Evolutionary conservation across 1,140 invertebrate genomes (phyloP).

Genomic region (Myzus persicae): DNA sequence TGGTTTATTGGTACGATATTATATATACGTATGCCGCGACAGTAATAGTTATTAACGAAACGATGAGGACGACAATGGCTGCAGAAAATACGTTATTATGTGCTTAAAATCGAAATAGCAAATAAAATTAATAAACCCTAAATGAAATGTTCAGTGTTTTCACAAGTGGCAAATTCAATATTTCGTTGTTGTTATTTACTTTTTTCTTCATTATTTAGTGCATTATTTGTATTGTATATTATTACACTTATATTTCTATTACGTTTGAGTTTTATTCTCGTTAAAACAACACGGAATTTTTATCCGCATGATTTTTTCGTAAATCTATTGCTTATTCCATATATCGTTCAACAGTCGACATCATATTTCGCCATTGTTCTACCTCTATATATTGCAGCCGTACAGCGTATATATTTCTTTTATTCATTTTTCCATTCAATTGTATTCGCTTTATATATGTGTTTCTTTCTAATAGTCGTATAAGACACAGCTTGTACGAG

Average conservation of each 20-base stretch:
- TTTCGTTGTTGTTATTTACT: not conserved
- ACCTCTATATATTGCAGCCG: not conserved
- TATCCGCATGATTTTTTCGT: not conserved
- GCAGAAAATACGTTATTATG: not conserved
- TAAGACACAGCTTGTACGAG: not conserved
- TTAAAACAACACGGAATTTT: not conserved
- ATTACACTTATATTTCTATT: not conserved
- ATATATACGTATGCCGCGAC: no score
- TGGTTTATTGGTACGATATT: no score
- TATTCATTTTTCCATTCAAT: conserved; percentile 26
- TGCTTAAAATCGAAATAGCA: not conserved
- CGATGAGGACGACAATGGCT: no score
- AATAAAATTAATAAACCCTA: not conserved
- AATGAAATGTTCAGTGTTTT: not conserved
- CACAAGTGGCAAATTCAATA: not conserved
- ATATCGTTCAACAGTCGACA: not conserved
- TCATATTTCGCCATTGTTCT: not conserved
- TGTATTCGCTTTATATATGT: not conserved
- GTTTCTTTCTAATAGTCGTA: conserved; percentile 20
- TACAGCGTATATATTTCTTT: not conserved
- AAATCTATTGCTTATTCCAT: not conserved
- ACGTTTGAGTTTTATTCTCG: not conserved
- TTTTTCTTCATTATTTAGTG: not conserved
- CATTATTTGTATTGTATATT: not conserved
- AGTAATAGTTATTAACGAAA: not conserved